Conservation (phyloP, 2,888 invertebrate genomes). For the Caenorhabditis uteleia region DNA sequence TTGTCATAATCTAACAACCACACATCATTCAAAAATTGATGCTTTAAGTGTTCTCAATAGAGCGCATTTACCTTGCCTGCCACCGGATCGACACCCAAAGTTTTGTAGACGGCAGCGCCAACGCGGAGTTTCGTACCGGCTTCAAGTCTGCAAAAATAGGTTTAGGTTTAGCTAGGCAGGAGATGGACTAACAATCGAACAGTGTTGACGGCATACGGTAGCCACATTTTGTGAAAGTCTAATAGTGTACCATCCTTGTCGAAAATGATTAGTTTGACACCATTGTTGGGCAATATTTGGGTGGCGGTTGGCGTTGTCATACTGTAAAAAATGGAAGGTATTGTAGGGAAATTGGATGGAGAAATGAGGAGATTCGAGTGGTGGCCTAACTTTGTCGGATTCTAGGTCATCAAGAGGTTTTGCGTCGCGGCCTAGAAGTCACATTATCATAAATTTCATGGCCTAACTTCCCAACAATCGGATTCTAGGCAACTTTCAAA, state of each 20-base stretch:
- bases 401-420: too few relatives aligned
- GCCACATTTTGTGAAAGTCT: slow-evolving; percentile 73
- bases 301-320: background rate
- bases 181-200: slow-evolving; percentile 53
- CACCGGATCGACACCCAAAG: slow-evolving; percentile 70
- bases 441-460: too few relatives aligned
- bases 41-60: background rate
- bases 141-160: slow-evolving; percentile 65
- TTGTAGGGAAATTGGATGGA: background rate
- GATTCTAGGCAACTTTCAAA: too few relatives aligned
- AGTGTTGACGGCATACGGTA: slow-evolving; percentile 71
- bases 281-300: slow-evolving; percentile 15
- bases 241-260: slow-evolving; percentile 73
- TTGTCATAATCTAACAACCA: too few relatives aligned
- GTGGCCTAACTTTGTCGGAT: too few relatives aligned
- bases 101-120: slow-evolving; percentile 69
- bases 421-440: too few relatives aligned
- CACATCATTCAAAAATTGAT: too few relatives aligned
- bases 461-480: too few relatives aligned
- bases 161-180: too few relatives aligned
- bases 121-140: slow-evolving; percentile 69
- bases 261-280: slow-evolving; percentile 70
- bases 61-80: slow-evolving; percentile 51
- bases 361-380: background rate
- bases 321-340: background rate